These are phyloP conservation scores for Egretta garzetta DNA, from an alignment of 2,113 vertebrate species.

Conservation along the genomic window DNA sequence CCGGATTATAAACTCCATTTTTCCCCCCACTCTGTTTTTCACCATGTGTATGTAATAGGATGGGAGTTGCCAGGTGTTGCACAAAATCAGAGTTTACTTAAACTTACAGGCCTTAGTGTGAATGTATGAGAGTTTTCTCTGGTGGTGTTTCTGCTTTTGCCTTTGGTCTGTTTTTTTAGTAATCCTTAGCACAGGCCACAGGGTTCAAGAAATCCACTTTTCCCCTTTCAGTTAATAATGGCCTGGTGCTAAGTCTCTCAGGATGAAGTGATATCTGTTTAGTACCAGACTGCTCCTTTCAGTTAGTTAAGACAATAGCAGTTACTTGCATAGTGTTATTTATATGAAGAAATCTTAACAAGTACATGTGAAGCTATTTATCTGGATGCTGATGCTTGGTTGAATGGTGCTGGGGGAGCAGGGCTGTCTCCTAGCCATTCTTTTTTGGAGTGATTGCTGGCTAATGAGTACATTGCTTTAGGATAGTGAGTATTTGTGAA, in stretches of 20 bases:
- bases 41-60: background rate
- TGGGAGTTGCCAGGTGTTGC: background rate
- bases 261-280: background rate
- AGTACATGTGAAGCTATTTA: background rate
- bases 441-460: background rate
- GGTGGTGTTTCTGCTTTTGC: background rate
- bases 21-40: fast-evolving
- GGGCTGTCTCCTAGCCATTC: fast-evolving
- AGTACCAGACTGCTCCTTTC: background rate
- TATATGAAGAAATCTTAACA: background rate
- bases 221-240: background rate
- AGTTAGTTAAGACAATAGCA: background rate
- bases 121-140: background rate
- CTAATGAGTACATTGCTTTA: background rate
- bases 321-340: background rate
- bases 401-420: background rate
- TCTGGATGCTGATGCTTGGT: background rate
- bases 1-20: background rate
- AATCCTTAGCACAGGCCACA: background rate
- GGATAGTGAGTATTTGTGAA: background rate
- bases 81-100: background rate
- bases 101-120: background rate
- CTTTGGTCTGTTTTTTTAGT: background rate
- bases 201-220: background rate
- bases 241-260: background rate